phyloP scores from a whole-genome alignment of 2,797 vertebrate genomes.

The Manis javanica region DNA sequence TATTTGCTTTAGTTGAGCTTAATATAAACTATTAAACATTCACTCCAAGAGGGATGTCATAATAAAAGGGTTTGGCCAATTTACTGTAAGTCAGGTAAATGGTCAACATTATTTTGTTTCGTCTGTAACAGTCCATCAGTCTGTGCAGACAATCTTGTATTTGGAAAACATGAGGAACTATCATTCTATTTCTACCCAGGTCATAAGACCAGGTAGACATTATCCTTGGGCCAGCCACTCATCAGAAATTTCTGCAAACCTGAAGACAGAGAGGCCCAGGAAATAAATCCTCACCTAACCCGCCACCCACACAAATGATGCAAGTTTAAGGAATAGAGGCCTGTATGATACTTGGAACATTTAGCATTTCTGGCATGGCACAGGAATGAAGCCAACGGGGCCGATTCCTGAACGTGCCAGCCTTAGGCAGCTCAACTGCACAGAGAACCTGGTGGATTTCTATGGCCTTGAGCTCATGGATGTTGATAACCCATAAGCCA shows the following conservation, averaged over 20 bases:
- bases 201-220: background rate
- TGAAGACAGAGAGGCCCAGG: background rate
- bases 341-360: background rate
- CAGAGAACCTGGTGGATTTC: background rate
- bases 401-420: background rate
- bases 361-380: too few relatives aligned
- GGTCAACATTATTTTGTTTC: constrained; percentile 21
- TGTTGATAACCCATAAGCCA: background rate
- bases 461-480: background rate
- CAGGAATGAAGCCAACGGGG: fast-evolving
- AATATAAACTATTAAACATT: constrained; percentile 13
- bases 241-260: background rate
- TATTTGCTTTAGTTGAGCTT: background rate
- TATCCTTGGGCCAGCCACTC: background rate
- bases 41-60: background rate
- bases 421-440: background rate
- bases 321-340: background rate
- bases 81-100: background rate
- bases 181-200: background rate
- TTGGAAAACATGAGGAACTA: background rate
- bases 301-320: background rate
- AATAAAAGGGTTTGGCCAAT: background rate
- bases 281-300: background rate
- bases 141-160: background rate
- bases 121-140: background rate